Evolutionary conservation across 2,113 vertebrate genomes (phyloP).

Genomic region (Casuarius casuarius): DNA sequence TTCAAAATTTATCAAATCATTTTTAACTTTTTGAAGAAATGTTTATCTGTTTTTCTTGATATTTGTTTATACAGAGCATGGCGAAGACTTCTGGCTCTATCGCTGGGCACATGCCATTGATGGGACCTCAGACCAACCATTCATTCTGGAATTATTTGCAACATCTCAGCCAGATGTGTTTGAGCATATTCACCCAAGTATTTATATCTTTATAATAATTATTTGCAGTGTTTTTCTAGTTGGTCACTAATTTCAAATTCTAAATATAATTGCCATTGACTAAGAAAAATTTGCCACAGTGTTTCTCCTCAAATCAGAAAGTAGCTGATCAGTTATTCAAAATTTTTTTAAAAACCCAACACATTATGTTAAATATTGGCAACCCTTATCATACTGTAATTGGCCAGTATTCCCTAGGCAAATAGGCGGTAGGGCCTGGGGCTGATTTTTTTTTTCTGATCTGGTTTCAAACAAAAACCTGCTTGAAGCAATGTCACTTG

Average conservation of each 20-base stretch:
- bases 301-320: not conserved
- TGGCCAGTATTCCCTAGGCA: not conserved
- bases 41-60: conserved; percentile 16
- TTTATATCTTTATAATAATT: conserved; percentile 34
- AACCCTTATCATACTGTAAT: not conserved
- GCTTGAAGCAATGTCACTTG: not conserved
- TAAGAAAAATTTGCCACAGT: not conserved
- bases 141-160: conserved; percentile 92
- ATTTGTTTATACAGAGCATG: conserved; percentile 72
- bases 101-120: conserved; percentile 91
- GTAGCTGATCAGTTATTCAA: not conserved
- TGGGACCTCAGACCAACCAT: conserved; percentile 84
- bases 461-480: not conserved
- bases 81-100: conserved; percentile 90
- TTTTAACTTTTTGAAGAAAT: not conserved
- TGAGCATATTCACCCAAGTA: conserved; percentile 89
- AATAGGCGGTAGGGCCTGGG: not conserved
- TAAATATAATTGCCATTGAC: not conserved
- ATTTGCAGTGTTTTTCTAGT: not conserved
- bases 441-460: not conserved
- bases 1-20: not conserved
- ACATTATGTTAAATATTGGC: not conserved
- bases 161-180: conserved; percentile 93
- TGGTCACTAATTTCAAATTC: not conserved
- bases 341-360: not conserved